Conservation (phyloP, 2,888 invertebrate genomes). For the Barypeithes pellucidus region DNA sequence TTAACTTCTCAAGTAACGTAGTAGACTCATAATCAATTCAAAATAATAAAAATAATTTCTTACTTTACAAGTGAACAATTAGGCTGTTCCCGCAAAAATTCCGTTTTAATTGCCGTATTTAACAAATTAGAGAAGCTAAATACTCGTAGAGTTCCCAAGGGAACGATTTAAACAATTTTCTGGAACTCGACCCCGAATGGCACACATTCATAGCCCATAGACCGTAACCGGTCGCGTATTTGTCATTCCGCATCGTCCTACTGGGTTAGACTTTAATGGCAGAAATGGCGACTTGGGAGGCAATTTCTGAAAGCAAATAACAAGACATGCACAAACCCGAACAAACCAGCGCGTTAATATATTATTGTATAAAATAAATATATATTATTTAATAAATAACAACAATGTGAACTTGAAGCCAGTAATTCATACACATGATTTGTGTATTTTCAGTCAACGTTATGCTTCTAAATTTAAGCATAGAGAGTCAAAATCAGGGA, state of each 20-base stretch:
- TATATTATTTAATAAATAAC: no score
- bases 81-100: background rate
- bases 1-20: no score
- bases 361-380: no score
- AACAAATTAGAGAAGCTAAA: constrained; percentile 4
- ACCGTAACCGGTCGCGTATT: constrained; percentile 25
- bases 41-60: background rate
- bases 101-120: constrained; percentile 12
- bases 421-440: no score
- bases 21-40: background rate
- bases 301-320: background rate
- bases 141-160: constrained; percentile 7
- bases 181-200: constrained; percentile 20
- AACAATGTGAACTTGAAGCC: no score
- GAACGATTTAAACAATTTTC: constrained; percentile 34
- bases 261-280: background rate
- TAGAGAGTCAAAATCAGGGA: no score
- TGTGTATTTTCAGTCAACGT: no score
- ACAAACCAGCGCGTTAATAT: no score
- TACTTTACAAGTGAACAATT: background rate
- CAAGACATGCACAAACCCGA: no score
- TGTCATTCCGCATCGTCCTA: constrained; percentile 29
- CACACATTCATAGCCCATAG: constrained; percentile 25
- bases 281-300: background rate
- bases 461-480: no score